Evolutionary conservation across 2,888 invertebrate genomes (phyloP), one percentile per base, ranked within the genome.

Genomic region (Isotomurus palustris): DNA sequence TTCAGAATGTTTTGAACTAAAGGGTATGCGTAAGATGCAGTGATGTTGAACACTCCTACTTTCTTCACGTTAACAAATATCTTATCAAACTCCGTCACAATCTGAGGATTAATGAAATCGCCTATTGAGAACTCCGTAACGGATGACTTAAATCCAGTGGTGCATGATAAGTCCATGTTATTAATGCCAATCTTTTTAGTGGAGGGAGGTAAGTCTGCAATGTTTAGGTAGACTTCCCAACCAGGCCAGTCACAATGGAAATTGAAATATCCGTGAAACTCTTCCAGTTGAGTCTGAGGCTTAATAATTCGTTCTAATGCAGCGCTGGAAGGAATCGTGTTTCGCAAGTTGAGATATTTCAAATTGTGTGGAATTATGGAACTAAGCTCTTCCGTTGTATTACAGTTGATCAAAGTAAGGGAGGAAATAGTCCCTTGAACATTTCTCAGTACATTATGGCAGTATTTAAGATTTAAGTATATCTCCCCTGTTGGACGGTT

Each of bases 241-340:
- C 57, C 52, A 2, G 57, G 57, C 57, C 57, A 57, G 44, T 57
- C 52, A 27, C 57, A 52, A 25, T 57, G 51, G 28, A 52, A 57
- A n/a, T 47, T 53, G 12, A 58, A 44, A 28, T 32, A 53, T 27
- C 35, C 49, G 44, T 53, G 44, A n/a, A 58, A 45, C 25, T 58
- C 58, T 14, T 45, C 53, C 1, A 58, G 41, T 2, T 41, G 22
- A 2, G 36, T 47, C 17, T 29, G 36, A 19, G 32, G 32, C 19
- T 32, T 29, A 2, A 53, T 2, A 6, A 58, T 29, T 6, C 32
- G n/a, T 6, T n/a, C 28, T 22, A 58, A 38, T 3, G 35, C 40
- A 12, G 25, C 3, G 1, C 53, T 48, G 24, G 50, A 43, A 22
- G 49, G 59, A 17, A 55, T 29, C 12, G 55, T 32, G 28, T 59